Base-by-base conservation (phyloP, 2,888 invertebrate species). In the Dryococelus australis region DNA sequence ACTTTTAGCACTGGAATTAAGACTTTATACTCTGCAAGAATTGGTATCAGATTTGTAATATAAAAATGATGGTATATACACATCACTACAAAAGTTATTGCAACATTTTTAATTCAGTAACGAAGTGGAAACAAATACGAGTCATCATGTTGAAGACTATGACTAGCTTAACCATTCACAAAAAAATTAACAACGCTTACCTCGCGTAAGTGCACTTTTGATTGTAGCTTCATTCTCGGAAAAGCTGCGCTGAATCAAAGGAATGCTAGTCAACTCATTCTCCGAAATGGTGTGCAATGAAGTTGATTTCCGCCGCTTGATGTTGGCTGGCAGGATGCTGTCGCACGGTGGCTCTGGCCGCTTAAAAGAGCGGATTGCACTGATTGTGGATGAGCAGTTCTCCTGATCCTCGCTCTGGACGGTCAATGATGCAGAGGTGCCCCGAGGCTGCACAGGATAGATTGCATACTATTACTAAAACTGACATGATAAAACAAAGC, bases 181-280 rank as follows among this genome's bases (percentile, higher is more conserved):
- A 35, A 35, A 35, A 35, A 35, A 65, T 65, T 12, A 9, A 83
- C 0, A 16, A 28, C 13, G 94, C 94, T 94, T 90, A 95, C 94
- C 96, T 92, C 95, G 92, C 26, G 96, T 95, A 89, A 97, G 92
- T 0, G 97, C 97, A 16, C 94, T 94, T 94, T 96, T 96, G 24
- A 96, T 95, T 0, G 93, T 92, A 0, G 96, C 95, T 91, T 97
- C 97, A 85, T 96, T 96, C 89, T 97, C 97, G 0, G 97, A 97
- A 90, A 95, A 94, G 43, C 95, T 95, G 86, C 96, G 92, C 89
- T 95, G 94, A 87, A 95, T 81, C 8, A 35, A 43, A 43, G 83
- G 24, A 65, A 65, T 16, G 43, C 26, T 24, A 24, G 35, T 65
- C 9, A 86, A 28, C 27, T 65, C 27, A 51, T 87, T 87, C 78